Evolutionary conservation across 2,888 invertebrate genomes (phyloP).

Genomic region (Odontocolon sp.): DNA sequence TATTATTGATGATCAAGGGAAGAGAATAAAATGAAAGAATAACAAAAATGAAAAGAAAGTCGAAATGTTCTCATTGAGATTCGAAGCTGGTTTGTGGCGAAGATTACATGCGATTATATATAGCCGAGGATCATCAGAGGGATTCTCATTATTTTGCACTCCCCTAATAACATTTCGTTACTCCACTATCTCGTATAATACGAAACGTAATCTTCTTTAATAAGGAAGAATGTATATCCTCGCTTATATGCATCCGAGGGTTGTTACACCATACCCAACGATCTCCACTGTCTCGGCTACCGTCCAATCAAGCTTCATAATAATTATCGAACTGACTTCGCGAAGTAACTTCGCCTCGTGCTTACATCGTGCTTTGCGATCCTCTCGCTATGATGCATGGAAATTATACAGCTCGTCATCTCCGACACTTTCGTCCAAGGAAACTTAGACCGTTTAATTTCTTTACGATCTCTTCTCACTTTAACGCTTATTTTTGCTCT

Average conservation of each 20-base stretch:
- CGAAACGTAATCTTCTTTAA: conserved; percentile 46
- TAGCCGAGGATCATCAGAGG: conserved; percentile 3
- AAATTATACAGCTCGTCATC: conserved; percentile 41
- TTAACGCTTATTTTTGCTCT: background rate
- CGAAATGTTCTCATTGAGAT: conserved; percentile 31
- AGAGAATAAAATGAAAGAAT: too few relatives aligned
- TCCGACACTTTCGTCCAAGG: conserved; percentile 1
- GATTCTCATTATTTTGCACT: conserved; percentile 12
- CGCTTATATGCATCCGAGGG: conserved; percentile 13
- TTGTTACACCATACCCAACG: conserved; percentile 17
- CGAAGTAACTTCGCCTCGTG: too few relatives aligned
- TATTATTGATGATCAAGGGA: too few relatives aligned
- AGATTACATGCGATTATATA: conserved; percentile 40
- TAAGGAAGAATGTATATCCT: conserved; percentile 43
- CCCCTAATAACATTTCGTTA: conserved; percentile 32
- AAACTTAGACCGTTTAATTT: conserved; percentile 22
- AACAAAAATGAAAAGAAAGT: conserved; percentile 8
- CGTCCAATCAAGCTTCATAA: conserved; percentile 55
- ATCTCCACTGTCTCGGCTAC: conserved; percentile 35
- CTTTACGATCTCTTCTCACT: conserved; percentile 5
- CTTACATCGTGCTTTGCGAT: conserved; percentile 25
- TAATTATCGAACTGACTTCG: conserved; percentile 54
- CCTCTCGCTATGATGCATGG: conserved; percentile 9
- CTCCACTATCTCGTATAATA: background rate
- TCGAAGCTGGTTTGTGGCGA: conserved; percentile 12